Percentiles rank a stretch among this genome's conserved stretches.
Evolutionary conservation across 2,113 vertebrate genomes (phyloP).

Genomic region (Mungos mungo): DNA sequence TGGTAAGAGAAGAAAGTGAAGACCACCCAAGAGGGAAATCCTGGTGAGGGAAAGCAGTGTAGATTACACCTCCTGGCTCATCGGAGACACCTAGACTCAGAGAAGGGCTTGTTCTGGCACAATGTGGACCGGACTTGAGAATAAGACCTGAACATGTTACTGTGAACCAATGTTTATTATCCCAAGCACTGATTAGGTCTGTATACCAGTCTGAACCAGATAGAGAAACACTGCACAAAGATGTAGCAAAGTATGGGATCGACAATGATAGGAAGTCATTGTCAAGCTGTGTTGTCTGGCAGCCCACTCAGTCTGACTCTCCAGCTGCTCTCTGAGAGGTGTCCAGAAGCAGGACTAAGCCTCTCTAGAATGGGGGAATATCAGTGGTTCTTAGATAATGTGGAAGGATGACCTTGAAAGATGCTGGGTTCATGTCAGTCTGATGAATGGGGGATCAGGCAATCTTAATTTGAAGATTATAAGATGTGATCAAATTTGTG

Average conservation of each 20-base stretch:
- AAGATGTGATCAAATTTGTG: constrained; percentile 23
- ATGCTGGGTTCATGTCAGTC: not conserved
- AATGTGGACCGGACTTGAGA: not conserved
- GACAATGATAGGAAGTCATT: not conserved
- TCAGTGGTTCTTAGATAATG: not conserved
- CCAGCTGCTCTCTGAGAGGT: not conserved
- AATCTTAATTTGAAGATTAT: not conserved
- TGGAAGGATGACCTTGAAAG: not conserved
- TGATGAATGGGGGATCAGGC: not conserved
- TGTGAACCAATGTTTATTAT: not conserved
- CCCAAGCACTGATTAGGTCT: not conserved
- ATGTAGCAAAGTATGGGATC: not conserved
- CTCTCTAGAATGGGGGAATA: not conserved
- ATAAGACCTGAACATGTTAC: not conserved
- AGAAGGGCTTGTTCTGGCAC: not conserved
- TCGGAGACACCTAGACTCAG: not conserved
- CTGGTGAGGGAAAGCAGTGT: not conserved
- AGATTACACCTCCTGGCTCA: not conserved
- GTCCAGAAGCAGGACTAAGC: not conserved
- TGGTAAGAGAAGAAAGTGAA: not conserved
- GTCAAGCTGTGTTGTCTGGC: not conserved
- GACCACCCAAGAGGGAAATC: not conserved
- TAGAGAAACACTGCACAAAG: not conserved
- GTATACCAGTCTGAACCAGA: not conserved
- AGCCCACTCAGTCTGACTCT: not conserved